phyloP scores from a whole-genome alignment of 1,140 invertebrate species.

The Bombus haemorrhoidalis region DNA sequence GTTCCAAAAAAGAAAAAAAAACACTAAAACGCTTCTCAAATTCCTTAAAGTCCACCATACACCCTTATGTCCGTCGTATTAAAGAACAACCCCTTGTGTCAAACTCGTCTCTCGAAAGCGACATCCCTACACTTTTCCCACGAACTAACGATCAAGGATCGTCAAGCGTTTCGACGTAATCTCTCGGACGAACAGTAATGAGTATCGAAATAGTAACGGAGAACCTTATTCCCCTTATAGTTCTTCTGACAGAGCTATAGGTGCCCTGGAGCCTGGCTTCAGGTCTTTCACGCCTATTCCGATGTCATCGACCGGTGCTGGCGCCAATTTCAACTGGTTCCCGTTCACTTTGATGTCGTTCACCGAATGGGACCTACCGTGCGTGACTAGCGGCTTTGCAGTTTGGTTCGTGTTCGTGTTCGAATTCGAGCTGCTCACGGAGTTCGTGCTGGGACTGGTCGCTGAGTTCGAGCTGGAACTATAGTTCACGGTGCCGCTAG shows the following conservation, averaged over 20 bases:
- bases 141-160: neutral
- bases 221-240: constrained; percentile 78
- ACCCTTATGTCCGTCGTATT: too few species aligned
- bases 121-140: too few species aligned
- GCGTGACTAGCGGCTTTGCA: constrained; percentile 84
- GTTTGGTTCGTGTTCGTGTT: constrained; percentile 67
- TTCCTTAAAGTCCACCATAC: neutral
- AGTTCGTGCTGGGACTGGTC: constrained; percentile 57
- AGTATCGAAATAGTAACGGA: too few species aligned
- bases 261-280: constrained; percentile 84
- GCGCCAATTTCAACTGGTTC: constrained; percentile 86
- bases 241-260: constrained; percentile 86
- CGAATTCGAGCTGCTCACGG: constrained; percentile 66
- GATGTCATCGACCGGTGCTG: constrained; percentile 85
- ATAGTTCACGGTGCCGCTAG: constrained; percentile 53
- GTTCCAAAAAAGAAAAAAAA: too few species aligned
- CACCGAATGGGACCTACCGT: constrained; percentile 88
- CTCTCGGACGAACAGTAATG: neutral
- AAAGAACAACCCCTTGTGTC: neutral
- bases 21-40: neutral
- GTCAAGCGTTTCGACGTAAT: neutral
- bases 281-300: constrained; percentile 83
- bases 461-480: constrained; percentile 64
- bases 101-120: neutral
- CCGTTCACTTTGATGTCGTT: constrained; percentile 90